These are phyloP conservation scores for Etheostoma nigrum DNA, from an alignment of 2,797 vertebrate genomes.

Conservation along the genomic window DNA sequence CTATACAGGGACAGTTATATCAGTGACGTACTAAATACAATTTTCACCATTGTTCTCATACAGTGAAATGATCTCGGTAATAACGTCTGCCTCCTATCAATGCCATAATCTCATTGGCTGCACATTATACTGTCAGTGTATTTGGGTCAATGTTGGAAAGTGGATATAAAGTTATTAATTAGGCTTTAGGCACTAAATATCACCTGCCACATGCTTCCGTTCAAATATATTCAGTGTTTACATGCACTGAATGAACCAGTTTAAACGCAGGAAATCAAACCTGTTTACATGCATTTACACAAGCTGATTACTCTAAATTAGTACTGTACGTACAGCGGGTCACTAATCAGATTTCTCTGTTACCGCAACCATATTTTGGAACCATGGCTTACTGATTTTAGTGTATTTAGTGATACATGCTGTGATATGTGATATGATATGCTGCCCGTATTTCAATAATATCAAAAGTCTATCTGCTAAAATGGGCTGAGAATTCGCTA, in stretches of 20 bases:
- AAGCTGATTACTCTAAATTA: neutral
- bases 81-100: neutral
- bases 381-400: neutral
- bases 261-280: too few species aligned
- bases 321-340: neutral
- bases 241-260: neutral
- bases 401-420: neutral
- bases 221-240: neutral
- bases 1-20: neutral
- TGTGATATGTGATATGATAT: neutral
- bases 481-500: neutral
- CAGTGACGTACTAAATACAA: neutral
- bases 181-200: neutral
- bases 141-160: neutral
- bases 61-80: neutral
- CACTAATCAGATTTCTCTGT: neutral
- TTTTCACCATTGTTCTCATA: neutral
- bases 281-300: neutral
- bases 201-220: neutral
- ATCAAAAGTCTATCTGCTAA: neutral
- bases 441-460: neutral
- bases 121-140: neutral
- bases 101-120: neutral
- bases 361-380: neutral
- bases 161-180: neutral